Percentiles rank a stretch among this genome's conserved stretches.
phyloP scores from a whole-genome alignment of 2,113 vertebrate species.

The Dissostichus mawsoni region DNA sequence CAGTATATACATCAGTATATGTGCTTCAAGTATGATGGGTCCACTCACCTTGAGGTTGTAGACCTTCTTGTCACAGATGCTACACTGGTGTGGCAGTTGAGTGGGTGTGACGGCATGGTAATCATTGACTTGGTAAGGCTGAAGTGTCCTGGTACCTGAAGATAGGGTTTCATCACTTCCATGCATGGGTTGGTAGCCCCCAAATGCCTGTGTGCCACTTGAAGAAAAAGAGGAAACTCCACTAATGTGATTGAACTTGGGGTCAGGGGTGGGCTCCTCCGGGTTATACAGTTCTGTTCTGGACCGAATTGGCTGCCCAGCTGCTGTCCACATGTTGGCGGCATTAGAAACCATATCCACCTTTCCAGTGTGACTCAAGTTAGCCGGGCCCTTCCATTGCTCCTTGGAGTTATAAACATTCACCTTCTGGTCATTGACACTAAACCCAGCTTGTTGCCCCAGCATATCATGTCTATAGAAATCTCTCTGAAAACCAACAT shows the following conservation, averaged over 20 bases:
- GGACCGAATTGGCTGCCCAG: constrained; percentile 84
- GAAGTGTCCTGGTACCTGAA: constrained; percentile 78
- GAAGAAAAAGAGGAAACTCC: constrained; percentile 77
- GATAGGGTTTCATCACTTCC: constrained; percentile 82
- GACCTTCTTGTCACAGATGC: constrained; percentile 96
- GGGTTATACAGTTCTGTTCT: constrained; percentile 94
- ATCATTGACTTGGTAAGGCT: constrained; percentile 90
- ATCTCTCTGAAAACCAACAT: constrained; percentile 88
- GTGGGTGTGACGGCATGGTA: constrained; percentile 86
- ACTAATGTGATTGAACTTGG: constrained; percentile 84
- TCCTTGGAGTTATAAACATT: constrained; percentile 82
- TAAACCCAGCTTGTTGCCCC: constrained; percentile 79
- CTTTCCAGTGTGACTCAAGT: constrained; percentile 83
- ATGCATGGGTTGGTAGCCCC: constrained; percentile 80
- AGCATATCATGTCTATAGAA: constrained; percentile 82
- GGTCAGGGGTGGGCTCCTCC: constrained; percentile 94
- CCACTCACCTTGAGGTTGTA: constrained; percentile 95
- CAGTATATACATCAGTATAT: no score
- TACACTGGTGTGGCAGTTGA: constrained; percentile 93
- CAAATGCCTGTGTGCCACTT: constrained; percentile 82
- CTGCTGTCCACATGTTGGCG: constrained; percentile 83
- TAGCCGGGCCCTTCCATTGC: constrained; percentile 88
- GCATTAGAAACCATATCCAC: constrained; percentile 81
- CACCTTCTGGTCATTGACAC: constrained; percentile 75
- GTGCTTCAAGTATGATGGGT: background rate